Conservation (phyloP, 2,113 vertebrate species). For the Ceyx cyanopectus region DNA sequence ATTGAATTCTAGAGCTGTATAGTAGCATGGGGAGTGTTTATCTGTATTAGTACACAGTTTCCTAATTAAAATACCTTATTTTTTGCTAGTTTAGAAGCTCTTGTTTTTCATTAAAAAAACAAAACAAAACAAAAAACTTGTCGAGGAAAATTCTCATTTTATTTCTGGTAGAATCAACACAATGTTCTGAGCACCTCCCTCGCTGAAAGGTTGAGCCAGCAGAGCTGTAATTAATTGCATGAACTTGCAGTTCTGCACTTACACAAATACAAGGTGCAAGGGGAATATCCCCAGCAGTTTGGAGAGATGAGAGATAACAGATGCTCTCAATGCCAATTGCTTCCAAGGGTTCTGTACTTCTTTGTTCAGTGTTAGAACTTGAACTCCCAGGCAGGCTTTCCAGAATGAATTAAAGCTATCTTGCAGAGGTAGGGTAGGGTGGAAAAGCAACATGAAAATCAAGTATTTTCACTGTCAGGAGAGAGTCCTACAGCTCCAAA, state of each 20-base stretch:
- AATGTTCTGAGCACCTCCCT: background rate
- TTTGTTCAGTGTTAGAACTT: background rate
- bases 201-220: constrained; percentile 7
- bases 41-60: constrained; percentile 3
- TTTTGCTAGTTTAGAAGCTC: background rate
- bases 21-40: constrained; percentile 43
- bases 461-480: background rate
- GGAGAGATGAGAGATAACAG: background rate
- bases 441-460: background rate
- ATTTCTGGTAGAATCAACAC: background rate
- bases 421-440: background rate
- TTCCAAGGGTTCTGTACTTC: background rate
- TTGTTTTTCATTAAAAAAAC: too few species aligned
- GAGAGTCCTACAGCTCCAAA: background rate
- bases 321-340: background rate
- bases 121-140: background rate
- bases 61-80: constrained; percentile 53
- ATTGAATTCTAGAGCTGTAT: background rate
- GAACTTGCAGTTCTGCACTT: background rate
- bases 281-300: background rate
- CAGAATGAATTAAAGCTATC: background rate
- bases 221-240: background rate
- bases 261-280: background rate
- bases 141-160: constrained; percentile 18
- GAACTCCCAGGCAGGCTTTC: background rate